Evolutionary conservation across 2,888 invertebrate genomes (phyloP), one percentile per base, ranked within the genome.

Genomic region (Agonum fuliginosum): DNA sequence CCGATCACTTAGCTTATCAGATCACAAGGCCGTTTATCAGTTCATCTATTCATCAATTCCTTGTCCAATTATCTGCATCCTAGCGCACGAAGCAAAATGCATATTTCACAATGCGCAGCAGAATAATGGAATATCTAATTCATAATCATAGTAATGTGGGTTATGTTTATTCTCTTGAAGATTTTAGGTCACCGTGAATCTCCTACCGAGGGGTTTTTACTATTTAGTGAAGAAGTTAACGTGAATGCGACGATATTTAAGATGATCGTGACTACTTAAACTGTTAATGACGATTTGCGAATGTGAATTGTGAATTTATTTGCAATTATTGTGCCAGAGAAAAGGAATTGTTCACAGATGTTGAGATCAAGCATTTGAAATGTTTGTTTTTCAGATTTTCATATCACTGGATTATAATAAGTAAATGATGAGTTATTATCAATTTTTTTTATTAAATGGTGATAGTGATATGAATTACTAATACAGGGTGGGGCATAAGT

Each of bases 241-340:
- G 27, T 24, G 27, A 54, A 54, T 54, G 54, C 12, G 54, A 54
- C 17, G 58, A 27, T 62, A 30, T 62, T 62, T 62, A 62, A 62
- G 27, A 62, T n/a, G 58, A 30, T 3, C 58, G 58, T 62, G 58
- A 62, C 58, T 30, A 27, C 17, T 27, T 27, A 27, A 34, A 62
- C 27, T 62, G 58, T 27, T 62, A 27, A 62, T 62, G 58, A 62
- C 30, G 27, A 30, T 62, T 46, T 46, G 46, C 46, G 46, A 46
- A 46, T 62, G 30, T 62, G 30, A 27, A 30, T 30, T 27, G 46
- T 46, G 58, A 27, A 62, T 62, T 62, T 62, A 62, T 62, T 62
- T 27, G 58, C 58, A 62, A 62, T 62, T 62, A 54, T 8, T 30
- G 30, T 8, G 8, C n/a, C n/a, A n/a, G n/a, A n/a, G 48, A 14